Evolutionary conservation across 2,113 vertebrate genomes (phyloP).

Genomic region (Bothrops jararaca): DNA sequence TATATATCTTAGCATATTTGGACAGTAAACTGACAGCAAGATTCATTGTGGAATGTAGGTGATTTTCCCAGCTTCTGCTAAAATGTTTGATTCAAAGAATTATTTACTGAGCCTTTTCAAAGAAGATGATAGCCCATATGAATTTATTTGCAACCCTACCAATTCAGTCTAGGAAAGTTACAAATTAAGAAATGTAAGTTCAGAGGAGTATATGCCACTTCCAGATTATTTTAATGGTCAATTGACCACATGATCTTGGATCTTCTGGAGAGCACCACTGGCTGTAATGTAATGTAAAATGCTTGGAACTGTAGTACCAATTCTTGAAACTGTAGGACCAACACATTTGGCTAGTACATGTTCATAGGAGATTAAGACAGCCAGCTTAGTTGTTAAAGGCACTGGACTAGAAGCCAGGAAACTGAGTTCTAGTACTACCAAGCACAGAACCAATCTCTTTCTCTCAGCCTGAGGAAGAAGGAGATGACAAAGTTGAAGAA

Average conservation of each 20-base stretch:
- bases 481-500: background rate
- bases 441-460: background rate
- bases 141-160: background rate
- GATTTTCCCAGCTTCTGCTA: background rate
- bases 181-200: background rate
- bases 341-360: background rate
- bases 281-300: background rate
- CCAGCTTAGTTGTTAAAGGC: background rate
- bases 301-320: background rate
- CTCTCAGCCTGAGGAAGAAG: background rate
- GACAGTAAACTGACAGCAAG: background rate
- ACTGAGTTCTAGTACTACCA: background rate
- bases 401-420: background rate
- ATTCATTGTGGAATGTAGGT: background rate
- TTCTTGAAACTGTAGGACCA: background rate
- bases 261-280: background rate
- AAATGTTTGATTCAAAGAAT: background rate
- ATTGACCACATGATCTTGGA: background rate
- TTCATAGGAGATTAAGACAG: background rate
- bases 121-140: background rate
- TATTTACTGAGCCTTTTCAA: background rate
- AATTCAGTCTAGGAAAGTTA: background rate
- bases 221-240: background rate
- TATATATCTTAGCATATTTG: background rate
- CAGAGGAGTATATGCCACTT: background rate